phyloP scores from a whole-genome alignment of 2,888 invertebrate genomes.

The Sarcophaga variegata region DNA sequence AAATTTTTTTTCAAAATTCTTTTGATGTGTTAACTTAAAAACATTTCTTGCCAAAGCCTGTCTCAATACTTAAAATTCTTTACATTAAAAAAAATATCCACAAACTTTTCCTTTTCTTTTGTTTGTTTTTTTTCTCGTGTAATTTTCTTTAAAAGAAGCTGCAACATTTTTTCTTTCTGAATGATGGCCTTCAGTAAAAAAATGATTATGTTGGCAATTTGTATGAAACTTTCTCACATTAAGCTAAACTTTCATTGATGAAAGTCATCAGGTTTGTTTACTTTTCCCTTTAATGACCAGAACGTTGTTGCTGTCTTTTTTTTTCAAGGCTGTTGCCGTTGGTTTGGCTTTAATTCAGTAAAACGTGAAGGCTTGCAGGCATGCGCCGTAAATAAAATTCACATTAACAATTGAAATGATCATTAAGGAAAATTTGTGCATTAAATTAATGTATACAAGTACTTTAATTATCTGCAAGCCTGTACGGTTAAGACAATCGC shows the following conservation, averaged over 20 bases:
- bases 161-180: not conserved
- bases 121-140: not conserved
- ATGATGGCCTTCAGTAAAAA: constrained; percentile 26
- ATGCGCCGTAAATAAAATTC: constrained; percentile 34
- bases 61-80: no score
- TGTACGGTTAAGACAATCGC: no score
- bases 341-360: constrained; percentile 18
- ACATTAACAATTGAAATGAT: constrained; percentile 24
- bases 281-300: constrained; percentile 4
- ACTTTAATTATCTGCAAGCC: no score
- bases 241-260: constrained; percentile 58
- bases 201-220: constrained; percentile 51
- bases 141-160: constrained; percentile 9
- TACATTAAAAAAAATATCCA: constrained; percentile 12
- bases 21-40: no score
- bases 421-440: constrained; percentile 29
- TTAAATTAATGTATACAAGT: not conserved
- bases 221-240: constrained; percentile 56
- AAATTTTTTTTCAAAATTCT: not conserved
- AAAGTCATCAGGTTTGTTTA: constrained; percentile 58
- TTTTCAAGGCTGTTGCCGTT: constrained; percentile 25
- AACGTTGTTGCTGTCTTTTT: not conserved
- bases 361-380: constrained; percentile 44
- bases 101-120: constrained; percentile 24
- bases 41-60: no score